Conservation (phyloP, 1,140 invertebrate genomes). For the Orchesella cincta region DNA sequence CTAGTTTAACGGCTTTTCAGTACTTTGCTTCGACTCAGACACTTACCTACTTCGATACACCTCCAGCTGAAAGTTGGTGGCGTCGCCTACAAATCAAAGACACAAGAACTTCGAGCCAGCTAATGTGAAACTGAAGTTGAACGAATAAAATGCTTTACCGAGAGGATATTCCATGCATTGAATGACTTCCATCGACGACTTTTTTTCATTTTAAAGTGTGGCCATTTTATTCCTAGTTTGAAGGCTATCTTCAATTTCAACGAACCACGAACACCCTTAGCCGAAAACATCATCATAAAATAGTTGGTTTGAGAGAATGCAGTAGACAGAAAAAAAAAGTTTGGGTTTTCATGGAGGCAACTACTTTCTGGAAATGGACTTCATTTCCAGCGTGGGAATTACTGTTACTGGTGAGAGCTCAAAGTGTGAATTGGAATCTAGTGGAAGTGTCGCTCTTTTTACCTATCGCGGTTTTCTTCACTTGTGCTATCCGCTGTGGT, state of each 20-base stretch:
- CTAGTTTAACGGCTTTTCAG: not conserved
- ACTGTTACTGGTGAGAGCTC: not conserved
- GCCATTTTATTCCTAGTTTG: not conserved
- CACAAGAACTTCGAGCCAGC: not conserved
- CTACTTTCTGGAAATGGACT: conserved; percentile 22
- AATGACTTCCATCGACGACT: not conserved
- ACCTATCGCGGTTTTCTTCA: not conserved
- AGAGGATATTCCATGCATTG: not conserved
- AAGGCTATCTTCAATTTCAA: not conserved
- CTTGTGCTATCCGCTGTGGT: not conserved
- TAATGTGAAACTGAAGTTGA: not conserved
- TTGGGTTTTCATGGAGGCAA: not conserved
- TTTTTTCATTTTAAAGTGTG: not conserved
- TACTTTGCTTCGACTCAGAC: not conserved
- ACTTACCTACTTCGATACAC: not conserved
- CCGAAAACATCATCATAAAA: conserved; percentile 6
- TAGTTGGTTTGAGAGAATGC: not conserved
- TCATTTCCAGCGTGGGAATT: conserved; percentile 16
- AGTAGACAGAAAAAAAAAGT: not conserved
- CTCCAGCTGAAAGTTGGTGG: not conserved
- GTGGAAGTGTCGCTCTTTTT: not conserved
- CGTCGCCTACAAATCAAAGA: not conserved
- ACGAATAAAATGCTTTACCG: not conserved
- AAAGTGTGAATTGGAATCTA: conserved; percentile 21
- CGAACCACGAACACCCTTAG: not conserved